Percentiles rank a stretch among this genome's conserved stretches.
Conservation (phyloP, 2,888 invertebrate genomes). For the Hypercompe scribonia region DNA sequence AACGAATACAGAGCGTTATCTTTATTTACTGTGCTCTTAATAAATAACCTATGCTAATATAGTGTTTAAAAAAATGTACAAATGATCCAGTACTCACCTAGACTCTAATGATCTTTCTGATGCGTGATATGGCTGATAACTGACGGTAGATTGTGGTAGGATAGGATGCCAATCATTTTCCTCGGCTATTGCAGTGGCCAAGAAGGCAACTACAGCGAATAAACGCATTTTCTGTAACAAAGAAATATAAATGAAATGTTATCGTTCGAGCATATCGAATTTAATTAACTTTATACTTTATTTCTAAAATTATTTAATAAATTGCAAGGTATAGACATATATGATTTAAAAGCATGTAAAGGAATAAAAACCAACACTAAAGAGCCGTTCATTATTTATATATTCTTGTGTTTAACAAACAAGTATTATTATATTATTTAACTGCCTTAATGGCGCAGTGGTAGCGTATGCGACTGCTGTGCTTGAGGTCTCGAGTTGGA, state of each 20-base stretch:
- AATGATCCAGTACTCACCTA: constrained; percentile 56
- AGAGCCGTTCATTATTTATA: background rate
- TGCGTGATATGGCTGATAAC: constrained; percentile 67
- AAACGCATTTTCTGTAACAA: constrained; percentile 75
- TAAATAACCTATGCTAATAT: background rate
- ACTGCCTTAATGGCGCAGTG: too few relatives aligned
- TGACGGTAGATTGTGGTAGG: constrained; percentile 69
- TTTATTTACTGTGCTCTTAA: too few relatives aligned
- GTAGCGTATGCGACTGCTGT: too few relatives aligned
- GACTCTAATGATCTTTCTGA: constrained; percentile 68
- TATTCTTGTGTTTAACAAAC: background rate
- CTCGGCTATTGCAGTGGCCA: constrained; percentile 62
- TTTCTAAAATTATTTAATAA: background rate
- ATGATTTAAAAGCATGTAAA: background rate
- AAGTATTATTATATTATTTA: too few relatives aligned
- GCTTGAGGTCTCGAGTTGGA: too few relatives aligned
- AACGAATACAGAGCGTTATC: too few relatives aligned
- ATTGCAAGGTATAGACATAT: background rate
- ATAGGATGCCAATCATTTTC: constrained; percentile 85
- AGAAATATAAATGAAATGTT: constrained; percentile 6
- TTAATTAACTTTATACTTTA: background rate
- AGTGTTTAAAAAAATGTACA: background rate
- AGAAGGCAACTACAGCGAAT: constrained; percentile 61
- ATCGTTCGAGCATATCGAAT: background rate
- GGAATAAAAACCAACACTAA: background rate